A percentile compares a stretch with the other conserved stretches of the same genome.
phyloP scores from a whole-genome alignment of 1,140 invertebrate genomes.

The Aphis craccivora region DNA sequence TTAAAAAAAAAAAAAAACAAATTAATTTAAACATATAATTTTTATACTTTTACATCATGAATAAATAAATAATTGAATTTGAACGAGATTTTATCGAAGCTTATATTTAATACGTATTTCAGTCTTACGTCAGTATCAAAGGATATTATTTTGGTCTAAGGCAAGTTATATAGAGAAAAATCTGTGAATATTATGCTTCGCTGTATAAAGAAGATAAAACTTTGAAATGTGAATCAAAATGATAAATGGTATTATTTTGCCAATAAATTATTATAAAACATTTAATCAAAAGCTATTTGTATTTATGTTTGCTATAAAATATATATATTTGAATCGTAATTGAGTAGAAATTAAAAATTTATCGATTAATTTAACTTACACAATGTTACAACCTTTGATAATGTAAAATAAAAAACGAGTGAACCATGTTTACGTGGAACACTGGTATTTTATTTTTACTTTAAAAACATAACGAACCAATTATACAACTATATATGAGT shows the following conservation, averaged over 20 bases:
- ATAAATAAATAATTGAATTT: conserved; percentile 9
- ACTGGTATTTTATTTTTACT: neutral
- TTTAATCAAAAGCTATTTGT: neutral
- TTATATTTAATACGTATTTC: conserved; percentile 13
- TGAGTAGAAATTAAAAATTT: neutral
- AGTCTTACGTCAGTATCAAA: neutral
- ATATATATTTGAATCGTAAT: neutral
- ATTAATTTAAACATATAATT: neutral
- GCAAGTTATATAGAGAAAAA: neutral
- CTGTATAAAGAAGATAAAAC: conserved; percentile 8
- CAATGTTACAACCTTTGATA: neutral
- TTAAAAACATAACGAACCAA: neutral
- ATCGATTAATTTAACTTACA: neutral
- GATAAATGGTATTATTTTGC: neutral
- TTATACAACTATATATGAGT: neutral
- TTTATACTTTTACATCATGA: neutral
- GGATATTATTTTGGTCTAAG: neutral
- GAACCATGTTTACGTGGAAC: neutral
- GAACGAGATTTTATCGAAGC: neutral
- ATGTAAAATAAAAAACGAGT: neutral
- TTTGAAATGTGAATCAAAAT: neutral
- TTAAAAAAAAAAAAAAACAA: neutral
- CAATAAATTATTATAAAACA: neutral
- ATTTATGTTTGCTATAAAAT: neutral
- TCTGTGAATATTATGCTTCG: neutral